Conservation (phyloP, 1,140 invertebrate species). For the Procambarus clarkii region DNA sequence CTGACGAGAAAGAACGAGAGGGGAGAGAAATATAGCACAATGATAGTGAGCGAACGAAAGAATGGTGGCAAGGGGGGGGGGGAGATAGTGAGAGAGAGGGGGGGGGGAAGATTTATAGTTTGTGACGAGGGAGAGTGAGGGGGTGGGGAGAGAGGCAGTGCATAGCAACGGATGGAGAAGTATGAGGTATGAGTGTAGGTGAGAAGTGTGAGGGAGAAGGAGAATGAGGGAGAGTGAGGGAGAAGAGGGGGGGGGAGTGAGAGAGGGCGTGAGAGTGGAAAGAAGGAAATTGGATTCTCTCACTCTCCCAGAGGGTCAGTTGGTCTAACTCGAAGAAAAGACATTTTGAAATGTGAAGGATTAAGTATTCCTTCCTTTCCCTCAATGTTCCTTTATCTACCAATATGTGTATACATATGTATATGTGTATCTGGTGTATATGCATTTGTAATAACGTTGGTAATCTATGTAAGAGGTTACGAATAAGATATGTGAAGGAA, state of each 20-base stretch:
- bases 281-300: conserved; percentile 17
- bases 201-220: no score
- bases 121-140: background rate
- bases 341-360: no score
- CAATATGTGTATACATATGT: no score
- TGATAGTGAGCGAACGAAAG: background rate
- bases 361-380: no score
- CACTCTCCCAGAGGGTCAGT: background rate
- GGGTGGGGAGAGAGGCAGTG: background rate
- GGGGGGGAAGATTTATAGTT: no score
- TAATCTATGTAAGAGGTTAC: no score
- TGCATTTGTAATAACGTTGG: no score
- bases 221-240: no score
- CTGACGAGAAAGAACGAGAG: background rate
- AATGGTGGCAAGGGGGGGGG: background rate
- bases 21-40: background rate
- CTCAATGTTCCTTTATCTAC: no score
- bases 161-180: background rate
- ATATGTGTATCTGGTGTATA: no score
- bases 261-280: background rate
- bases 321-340: background rate
- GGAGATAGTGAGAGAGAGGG: background rate
- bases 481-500: no score
- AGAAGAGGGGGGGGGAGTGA: no score
- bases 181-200: background rate